Conservation (phyloP, 2,797 vertebrate species). For the Syngnathus rostellatus region DNA sequence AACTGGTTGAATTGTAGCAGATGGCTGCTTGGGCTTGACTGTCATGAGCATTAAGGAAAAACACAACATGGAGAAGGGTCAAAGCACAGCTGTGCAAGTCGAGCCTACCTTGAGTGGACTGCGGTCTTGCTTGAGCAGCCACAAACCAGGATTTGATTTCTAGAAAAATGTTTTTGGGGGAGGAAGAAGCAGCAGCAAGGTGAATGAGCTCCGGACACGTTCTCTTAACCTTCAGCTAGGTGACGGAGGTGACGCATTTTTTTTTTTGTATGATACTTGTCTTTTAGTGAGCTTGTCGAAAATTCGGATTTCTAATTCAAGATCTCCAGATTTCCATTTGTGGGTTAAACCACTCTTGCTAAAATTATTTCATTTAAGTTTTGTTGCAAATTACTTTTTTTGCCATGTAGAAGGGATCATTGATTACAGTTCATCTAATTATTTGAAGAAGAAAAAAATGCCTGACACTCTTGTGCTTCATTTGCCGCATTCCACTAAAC, state of each 20-base stretch:
- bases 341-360: no score
- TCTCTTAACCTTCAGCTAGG: slow-evolving; percentile 62
- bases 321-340: not conserved
- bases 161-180: slow-evolving; percentile 8
- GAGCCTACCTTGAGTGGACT: slow-evolving; percentile 55
- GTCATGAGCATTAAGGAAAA: slow-evolving; percentile 65
- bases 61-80: slow-evolving; percentile 52
- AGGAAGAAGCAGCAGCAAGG: slow-evolving; percentile 10
- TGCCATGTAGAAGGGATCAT: no score
- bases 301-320: not conserved
- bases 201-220: slow-evolving; percentile 46
- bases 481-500: no score
- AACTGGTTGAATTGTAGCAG: slow-evolving; percentile 63
- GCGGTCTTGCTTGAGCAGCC: slow-evolving; percentile 48
- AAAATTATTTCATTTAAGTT: not conserved
- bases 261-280: slow-evolving; percentile 57
- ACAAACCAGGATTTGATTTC: slow-evolving; percentile 49
- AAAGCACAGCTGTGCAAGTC: slow-evolving; percentile 54
- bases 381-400: not conserved
- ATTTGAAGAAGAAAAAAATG: no score
- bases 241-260: slow-evolving; percentile 51
- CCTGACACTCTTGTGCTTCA: no score
- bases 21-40: slow-evolving; percentile 63
- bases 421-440: no score
- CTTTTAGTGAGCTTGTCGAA: slow-evolving; percentile 55